Evolutionary conservation across 2,888 invertebrate species (phyloP), one percentile per base, ranked within the genome.

Genomic region (Ornithoptera priamus): DNA sequence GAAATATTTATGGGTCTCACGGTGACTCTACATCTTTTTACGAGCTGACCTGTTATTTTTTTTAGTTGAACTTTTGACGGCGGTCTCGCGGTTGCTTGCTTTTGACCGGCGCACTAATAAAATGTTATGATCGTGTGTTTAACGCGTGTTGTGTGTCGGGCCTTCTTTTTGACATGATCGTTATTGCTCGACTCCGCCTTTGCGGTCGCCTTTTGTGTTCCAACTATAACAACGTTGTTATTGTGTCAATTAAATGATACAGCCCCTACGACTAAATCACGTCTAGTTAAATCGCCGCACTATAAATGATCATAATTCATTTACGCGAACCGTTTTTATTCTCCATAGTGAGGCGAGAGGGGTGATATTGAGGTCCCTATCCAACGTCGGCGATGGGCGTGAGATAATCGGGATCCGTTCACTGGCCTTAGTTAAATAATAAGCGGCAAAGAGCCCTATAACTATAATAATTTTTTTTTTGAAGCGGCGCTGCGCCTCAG

Each of bases 111-210:
- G 86, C 88, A 90, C 92, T 90, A 92, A 92, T 92, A 92, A 92
- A 92, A 92, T 89, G 89, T 92, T 92, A 92, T 91, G 90, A 89
- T 90, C 88, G 92, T 92, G 87, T 92, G 92, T 90, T 92, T 92
- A 90, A 91, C 92, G 91, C 91, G 87, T 87, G 90, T 89, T 88
- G 85, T 89, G 86, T 87, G 92, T 89, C 91, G 92, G 91, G 77
- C 89, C 90, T 88, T 87, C 88, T 86, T 90, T 92, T 91, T 90
- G 91, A 92, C 91, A 90, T 87, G 88, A 89, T 90, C 88, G 88
- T 91, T 90, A 92, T 89, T 85, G 84, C 85, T 86, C 84, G 82
- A 81, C 86, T 83, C 87, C 85, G 86, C 87, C 89, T 90, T 84
- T 87, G 90, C 88, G 90, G 90, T 88, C 83, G 83, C 81, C 89